Base-by-base conservation (phyloP, 1,140 invertebrate species). In the Delia radicum region DNA sequence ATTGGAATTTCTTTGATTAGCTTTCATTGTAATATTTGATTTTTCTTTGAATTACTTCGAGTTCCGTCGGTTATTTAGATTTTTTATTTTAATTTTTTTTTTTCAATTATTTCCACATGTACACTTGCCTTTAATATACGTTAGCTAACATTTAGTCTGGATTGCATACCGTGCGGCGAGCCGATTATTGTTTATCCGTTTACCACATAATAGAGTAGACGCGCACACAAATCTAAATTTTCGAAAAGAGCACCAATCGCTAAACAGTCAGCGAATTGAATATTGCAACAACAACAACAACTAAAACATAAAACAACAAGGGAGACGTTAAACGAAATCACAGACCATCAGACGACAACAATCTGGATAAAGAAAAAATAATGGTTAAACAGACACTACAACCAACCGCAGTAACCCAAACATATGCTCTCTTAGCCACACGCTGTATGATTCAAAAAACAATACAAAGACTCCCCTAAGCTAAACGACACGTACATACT, bases 211-310 rank as follows among this genome's bases (percentile, higher is more conserved):
- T 27, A 13, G 63, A n/a, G 21, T 12, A 65, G 13, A 31, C 26
- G 63, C 63, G 63, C 63, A 31, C 63, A 31, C 63, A 31, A 65
- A 65, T 65, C 63, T 65, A 31, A 65, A 65, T 65, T n/a, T 8
- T n/a, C 6, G 15, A 65, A 27, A 65, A 27, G 63, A 65, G 63
- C 63, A 31, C 26, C 63, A 65, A 27, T 28, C 63, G 21, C 46
- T n/a, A 48, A 48, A 48, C 46, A 18, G 46, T 18, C 46, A 48
- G 18, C 46, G 13, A 48, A 48, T 48, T n/a, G n/a, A 48, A 48
- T 48, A 37, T 2, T n/a, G 8, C 8, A 62, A 8, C 8, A 62
- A 24, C 18, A 62, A 7, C 8, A 27, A 62, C n/a, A n/a, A n/a
- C n/a, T n/a, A 10, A 27, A 2, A 28, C 18, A 65, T 13, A 27